Evolutionary conservation across 2,888 invertebrate species (phyloP).

Genomic region (Cataglyphis cursor): DNA sequence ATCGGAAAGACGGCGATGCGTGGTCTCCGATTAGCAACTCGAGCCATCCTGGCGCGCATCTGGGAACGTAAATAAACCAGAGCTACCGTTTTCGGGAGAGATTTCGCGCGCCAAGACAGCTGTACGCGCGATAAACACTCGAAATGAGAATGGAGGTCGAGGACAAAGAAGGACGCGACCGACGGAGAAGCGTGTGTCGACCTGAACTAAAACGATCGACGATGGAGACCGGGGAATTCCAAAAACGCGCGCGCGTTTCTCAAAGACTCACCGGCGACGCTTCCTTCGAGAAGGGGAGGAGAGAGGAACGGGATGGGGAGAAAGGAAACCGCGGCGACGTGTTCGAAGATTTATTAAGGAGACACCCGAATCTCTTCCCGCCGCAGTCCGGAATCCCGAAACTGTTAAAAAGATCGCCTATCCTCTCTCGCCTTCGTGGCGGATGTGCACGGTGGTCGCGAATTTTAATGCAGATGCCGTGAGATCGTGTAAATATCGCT

Average conservation of each 20-base stretch:
- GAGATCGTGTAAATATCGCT: constrained; percentile 78
- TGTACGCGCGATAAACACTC: constrained; percentile 67
- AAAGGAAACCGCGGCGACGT: constrained; percentile 66
- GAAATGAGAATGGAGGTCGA: constrained; percentile 69
- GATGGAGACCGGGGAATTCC: constrained; percentile 63
- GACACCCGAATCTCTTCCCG: constrained; percentile 70
- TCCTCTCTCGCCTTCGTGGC: constrained; percentile 62
- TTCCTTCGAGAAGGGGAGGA: constrained; percentile 17
- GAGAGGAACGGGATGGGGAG: not conserved
- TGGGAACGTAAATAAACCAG: constrained; percentile 65
- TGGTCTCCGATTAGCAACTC: constrained; percentile 72
- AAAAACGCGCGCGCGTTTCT: constrained; percentile 60
- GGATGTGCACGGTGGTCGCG: constrained; percentile 72
- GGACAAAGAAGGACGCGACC: constrained; percentile 71
- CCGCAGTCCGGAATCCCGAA: constrained; percentile 67
- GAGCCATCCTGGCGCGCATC: constrained; percentile 50
- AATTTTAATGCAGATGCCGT: constrained; percentile 80
- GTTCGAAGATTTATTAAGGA: constrained; percentile 83
- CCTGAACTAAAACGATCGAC: constrained; percentile 54
- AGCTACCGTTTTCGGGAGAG: constrained; percentile 65
- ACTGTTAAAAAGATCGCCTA: constrained; percentile 74
- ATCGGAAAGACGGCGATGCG: constrained; percentile 53
- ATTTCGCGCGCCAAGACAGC: constrained; percentile 28
- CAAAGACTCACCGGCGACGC: constrained; percentile 54
- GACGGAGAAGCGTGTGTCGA: constrained; percentile 27